Conservation (phyloP, 2,888 invertebrate genomes). For the Coelogynopora nodosa region DNA sequence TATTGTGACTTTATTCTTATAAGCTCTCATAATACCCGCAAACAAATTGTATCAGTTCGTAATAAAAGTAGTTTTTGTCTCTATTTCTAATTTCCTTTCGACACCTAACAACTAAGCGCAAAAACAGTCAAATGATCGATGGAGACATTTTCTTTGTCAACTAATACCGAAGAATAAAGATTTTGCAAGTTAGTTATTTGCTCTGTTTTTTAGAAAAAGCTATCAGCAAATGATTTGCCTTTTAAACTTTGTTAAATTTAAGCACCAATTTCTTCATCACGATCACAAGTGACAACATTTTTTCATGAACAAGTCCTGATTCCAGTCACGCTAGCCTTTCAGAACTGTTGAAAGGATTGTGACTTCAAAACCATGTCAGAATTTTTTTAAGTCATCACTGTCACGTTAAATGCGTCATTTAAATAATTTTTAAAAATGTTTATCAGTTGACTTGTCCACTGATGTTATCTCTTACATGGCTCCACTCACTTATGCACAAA, state of each 20-base stretch:
- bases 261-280: background rate
- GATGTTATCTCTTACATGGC: no score
- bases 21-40: background rate
- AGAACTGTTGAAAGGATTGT: background rate
- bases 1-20: no score
- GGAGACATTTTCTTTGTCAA: background rate
- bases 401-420: background rate
- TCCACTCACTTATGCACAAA: no score
- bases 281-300: background rate
- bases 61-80: background rate
- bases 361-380: background rate
- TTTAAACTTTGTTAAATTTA: background rate
- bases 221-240: background rate
- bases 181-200: no score
- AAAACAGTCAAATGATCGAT: no score
- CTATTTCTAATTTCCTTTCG: background rate
- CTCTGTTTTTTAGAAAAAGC: background rate
- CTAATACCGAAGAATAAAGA: no score
- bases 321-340: no score
- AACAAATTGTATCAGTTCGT: background rate
- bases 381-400: background rate
- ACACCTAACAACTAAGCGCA: background rate
- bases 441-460: background rate
- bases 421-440: background rate
- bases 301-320: background rate